These are phyloP conservation scores for Brachymystax lenok DNA, from an alignment of 2,797 vertebrate genomes.

Conservation along the genomic window DNA sequence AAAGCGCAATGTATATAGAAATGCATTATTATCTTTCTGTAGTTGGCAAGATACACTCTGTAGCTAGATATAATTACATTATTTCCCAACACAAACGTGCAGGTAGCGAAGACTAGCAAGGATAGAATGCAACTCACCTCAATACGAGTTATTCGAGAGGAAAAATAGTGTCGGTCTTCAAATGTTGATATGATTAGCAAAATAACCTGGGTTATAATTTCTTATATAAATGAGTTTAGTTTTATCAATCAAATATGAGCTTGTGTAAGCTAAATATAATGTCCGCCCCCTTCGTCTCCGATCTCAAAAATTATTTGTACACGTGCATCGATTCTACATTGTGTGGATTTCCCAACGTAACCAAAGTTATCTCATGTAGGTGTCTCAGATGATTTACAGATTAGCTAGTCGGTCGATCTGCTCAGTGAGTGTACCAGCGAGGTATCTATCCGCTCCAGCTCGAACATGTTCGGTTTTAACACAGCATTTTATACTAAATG, in stretches of 20 bases:
- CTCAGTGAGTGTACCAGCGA: not conserved
- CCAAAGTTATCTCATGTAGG: not conserved
- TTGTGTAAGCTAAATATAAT: constrained; percentile 31
- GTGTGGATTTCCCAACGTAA: not conserved
- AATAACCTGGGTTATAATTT: constrained; percentile 19
- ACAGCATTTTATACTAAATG: not conserved
- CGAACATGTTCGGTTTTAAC: not conserved
- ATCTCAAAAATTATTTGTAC: not conserved
- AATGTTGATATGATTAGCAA: not conserved
- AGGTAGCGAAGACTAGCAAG: constrained; percentile 29
- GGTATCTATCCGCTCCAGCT: not conserved
- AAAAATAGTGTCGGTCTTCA: not conserved
- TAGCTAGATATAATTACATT: not conserved
- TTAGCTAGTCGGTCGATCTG: not conserved
- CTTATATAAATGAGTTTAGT: constrained; percentile 25
- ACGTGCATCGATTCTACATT: not conserved
- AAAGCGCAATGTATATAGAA: constrained; percentile 2
- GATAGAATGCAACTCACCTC: constrained; percentile 61
- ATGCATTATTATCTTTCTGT: not conserved
- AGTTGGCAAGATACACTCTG: not conserved
- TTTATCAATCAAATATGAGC: constrained; percentile 32
- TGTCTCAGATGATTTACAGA: not conserved
- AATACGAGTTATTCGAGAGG: not conserved
- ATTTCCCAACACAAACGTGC: constrained; percentile 30
- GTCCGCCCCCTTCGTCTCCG: constrained; percentile 62